Percentiles rank a stretch among this genome's conserved stretches.
Evolutionary conservation across 2,888 invertebrate species (phyloP).

Genomic region (Linhomoeus sp.): DNA sequence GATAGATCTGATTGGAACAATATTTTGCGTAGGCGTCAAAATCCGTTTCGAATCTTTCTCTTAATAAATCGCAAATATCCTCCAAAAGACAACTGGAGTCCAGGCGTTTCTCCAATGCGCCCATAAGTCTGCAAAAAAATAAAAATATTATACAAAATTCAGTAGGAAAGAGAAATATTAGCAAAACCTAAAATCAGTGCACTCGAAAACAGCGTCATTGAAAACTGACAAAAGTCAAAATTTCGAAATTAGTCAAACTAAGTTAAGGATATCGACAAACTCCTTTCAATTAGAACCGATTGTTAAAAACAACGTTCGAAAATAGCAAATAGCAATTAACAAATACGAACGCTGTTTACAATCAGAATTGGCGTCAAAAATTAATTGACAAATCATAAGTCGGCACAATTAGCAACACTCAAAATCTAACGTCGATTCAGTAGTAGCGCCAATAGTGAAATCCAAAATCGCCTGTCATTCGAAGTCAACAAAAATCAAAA

Average conservation of each 20-base stretch:
- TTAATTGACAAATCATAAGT: neutral
- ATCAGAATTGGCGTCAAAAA: neutral
- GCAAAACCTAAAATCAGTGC: too few species aligned
- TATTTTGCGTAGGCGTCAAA: constrained; percentile 66
- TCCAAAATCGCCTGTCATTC: too few species aligned
- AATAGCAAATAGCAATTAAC: constrained; percentile 8
- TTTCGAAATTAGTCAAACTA: too few species aligned
- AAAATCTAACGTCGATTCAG: too few species aligned
- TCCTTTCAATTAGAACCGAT: too few species aligned
- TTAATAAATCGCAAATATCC: constrained; percentile 58
- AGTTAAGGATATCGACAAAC: too few species aligned
- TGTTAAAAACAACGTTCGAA: neutral
- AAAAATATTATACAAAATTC: constrained; percentile 34
- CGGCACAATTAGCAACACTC: too few species aligned
- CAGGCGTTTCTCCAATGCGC: constrained; percentile 70
- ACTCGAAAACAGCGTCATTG: too few species aligned
- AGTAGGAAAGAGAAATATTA: constrained; percentile 4
- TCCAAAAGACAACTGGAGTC: constrained; percentile 55
- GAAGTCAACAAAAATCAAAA: neutral
- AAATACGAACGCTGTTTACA: too few species aligned
- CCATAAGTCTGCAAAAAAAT: constrained; percentile 51
- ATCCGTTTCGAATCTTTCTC: constrained; percentile 52
- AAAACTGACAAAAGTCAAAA: too few species aligned
- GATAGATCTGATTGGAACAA: constrained; percentile 71
- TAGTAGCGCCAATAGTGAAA: too few species aligned